Percentiles rank a stretch among this genome's conserved stretches.
phyloP scores from a whole-genome alignment of 1,140 invertebrate species.

The Ditylenchus dipsaci region DNA sequence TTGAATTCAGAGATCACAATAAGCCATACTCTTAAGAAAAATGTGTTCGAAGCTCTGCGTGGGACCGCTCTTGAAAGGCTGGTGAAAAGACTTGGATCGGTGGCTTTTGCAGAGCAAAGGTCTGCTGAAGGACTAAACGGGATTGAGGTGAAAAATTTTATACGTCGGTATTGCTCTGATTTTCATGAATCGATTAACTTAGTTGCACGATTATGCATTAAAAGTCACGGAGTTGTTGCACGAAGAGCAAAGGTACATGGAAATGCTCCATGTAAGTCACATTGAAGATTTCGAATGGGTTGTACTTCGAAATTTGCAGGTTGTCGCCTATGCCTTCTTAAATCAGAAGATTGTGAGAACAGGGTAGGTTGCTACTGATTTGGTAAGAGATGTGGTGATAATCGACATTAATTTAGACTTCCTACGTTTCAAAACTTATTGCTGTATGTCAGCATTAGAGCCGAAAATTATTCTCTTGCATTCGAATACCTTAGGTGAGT shows the following conservation, averaged over 20 bases:
- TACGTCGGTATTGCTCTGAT: background rate
- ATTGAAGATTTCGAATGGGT: too few species aligned
- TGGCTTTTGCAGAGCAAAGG: conserved; percentile 28
- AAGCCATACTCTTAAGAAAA: conserved; percentile 25
- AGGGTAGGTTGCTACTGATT: conserved; percentile 10
- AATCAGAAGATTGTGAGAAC: conserved; percentile 52
- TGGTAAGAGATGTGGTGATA: background rate
- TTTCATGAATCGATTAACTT: conserved; percentile 4
- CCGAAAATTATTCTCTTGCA: conserved; percentile 41
- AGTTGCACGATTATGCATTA: conserved; percentile 53
- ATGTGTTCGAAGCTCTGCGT: conserved; percentile 34
- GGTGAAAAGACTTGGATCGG: conserved; percentile 41
- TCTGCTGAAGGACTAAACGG: conserved; percentile 24
- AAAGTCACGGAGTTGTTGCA: conserved; percentile 48
- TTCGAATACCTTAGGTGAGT: conserved; percentile 49
- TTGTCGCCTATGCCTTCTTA: conserved; percentile 55
- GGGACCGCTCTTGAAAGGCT: conserved; percentile 37
- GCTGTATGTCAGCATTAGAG: conserved; percentile 50
- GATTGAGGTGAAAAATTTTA: conserved; percentile 7
- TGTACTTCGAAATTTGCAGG: too few species aligned
- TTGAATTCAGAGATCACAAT: conserved; percentile 24
- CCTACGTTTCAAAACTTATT: conserved; percentile 47
- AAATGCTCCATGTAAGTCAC: conserved; percentile 32
- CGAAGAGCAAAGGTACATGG: conserved; percentile 34
- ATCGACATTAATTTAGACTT: background rate